These are phyloP conservation scores for Taphrorychus bicolor DNA, from an alignment of 2,888 invertebrate species.

Conservation along the genomic window DNA sequence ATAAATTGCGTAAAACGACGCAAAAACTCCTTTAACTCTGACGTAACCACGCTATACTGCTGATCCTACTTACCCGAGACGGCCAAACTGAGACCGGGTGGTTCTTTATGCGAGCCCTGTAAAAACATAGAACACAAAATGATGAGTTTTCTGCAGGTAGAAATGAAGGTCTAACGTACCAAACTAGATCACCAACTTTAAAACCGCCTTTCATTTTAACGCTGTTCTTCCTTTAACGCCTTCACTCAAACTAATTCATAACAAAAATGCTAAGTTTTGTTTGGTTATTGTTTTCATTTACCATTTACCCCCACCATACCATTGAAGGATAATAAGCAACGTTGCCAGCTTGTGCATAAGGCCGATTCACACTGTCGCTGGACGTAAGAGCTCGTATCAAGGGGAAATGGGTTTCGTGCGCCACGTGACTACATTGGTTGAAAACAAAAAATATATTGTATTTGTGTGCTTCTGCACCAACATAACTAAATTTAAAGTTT, in stretches of 20 bases:
- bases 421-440: too few relatives aligned
- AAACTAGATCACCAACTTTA: constrained; percentile 73
- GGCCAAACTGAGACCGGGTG: constrained; percentile 97
- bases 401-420: too few relatives aligned
- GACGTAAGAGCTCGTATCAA: too few relatives aligned
- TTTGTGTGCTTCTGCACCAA: too few relatives aligned
- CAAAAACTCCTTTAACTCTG: constrained; percentile 37
- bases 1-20: constrained; percentile 7
- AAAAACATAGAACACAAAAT: too few relatives aligned
- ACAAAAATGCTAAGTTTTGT: too few relatives aligned
- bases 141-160: constrained; percentile 5
- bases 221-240: constrained; percentile 30
- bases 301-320: not conserved
- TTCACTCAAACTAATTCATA: constrained; percentile 52
- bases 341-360: too few relatives aligned
- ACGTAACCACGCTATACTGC: not conserved
- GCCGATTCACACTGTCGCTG: too few relatives aligned
- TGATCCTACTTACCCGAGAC: constrained; percentile 81
- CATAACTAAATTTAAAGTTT: too few relatives aligned
- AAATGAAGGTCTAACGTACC: too few relatives aligned
- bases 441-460: too few relatives aligned
- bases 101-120: constrained; percentile 98
- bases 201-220: constrained; percentile 45
- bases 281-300: constrained; percentile 8
- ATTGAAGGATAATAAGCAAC: not conserved